A percentile compares a stretch with the other conserved stretches of the same genome.
These are phyloP conservation scores for Hypolimnas misippus DNA, from an alignment of 2,888 invertebrate species.

Conservation along the genomic window DNA sequence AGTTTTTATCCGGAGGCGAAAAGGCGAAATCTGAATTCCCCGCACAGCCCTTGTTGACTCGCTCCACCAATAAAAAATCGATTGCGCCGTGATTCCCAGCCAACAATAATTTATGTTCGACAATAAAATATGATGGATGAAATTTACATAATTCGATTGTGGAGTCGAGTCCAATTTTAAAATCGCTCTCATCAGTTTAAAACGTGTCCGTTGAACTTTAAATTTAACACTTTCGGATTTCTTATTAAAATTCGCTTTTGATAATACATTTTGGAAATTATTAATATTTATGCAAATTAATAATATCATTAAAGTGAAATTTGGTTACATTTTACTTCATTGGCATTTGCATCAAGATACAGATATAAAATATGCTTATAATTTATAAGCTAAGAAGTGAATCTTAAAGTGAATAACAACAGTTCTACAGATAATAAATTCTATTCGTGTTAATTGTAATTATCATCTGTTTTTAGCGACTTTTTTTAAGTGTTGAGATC, in stretches of 20 bases:
- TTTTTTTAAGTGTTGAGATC: background rate
- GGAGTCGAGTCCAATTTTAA: conserved; percentile 34
- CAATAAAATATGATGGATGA: conserved; percentile 50
- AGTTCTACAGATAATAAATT: background rate
- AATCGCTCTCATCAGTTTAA: conserved; percentile 35
- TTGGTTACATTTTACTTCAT: background rate
- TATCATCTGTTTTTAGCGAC: background rate
- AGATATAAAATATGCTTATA: no score
- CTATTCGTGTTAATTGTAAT: background rate
- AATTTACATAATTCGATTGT: conserved; percentile 41
- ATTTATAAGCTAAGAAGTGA: background rate
- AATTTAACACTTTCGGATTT: background rate
- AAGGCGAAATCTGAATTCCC: conserved; percentile 32
- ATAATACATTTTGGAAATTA: background rate
- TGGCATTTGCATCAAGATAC: no score
- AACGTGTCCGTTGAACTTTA: conserved; percentile 21
- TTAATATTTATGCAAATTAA: background rate
- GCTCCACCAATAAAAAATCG: conserved; percentile 48
- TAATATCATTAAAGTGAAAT: background rate
- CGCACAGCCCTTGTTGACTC: conserved; percentile 47
- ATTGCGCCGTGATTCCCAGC: conserved; percentile 48
- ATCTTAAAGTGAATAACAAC: background rate
- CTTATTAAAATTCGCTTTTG: conserved; percentile 25
- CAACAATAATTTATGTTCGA: conserved; percentile 54
- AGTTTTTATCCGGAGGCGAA: conserved; percentile 34